phyloP scores from a whole-genome alignment of 1,140 invertebrate genomes.

The Tetramorium alpestre region DNA sequence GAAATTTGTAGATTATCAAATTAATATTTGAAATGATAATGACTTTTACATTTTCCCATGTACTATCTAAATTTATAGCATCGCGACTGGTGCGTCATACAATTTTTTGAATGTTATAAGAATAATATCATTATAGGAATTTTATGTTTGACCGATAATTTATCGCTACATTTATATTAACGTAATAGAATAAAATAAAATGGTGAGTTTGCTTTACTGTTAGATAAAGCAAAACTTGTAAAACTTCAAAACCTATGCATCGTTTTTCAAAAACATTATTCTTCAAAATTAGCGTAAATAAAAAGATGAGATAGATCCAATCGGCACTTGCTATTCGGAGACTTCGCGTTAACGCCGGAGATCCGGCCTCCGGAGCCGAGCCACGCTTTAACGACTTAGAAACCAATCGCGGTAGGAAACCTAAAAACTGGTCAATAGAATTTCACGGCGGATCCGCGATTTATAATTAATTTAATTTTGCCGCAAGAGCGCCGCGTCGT shows the following conservation, averaged over 20 bases:
- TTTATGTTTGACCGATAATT: not conserved
- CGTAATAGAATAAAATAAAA: not conserved
- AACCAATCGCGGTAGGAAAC: not conserved
- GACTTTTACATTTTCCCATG: not conserved
- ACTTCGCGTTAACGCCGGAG: slow-evolving; percentile 17
- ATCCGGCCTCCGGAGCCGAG: slow-evolving; percentile 3
- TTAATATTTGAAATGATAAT: not conserved
- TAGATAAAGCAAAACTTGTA: not conserved
- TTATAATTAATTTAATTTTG: slow-evolving; percentile 73
- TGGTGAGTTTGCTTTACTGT: not conserved
- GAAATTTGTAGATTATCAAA: not conserved
- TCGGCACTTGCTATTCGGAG: not conserved
- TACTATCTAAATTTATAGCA: not conserved
- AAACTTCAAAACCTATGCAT: no score
- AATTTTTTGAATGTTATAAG: not conserved
- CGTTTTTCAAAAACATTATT: not conserved
- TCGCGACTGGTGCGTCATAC: not conserved
- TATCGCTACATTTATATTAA: not conserved
- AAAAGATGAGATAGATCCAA: not conserved
- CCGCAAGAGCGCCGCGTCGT: slow-evolving; percentile 6
- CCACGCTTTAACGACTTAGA: not conserved
- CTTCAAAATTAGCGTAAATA: not conserved
- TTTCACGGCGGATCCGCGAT: slow-evolving; percentile 65
- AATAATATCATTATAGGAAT: not conserved
- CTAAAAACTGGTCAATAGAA: slow-evolving; percentile 66